Conservation (phyloP, 2,888 invertebrate genomes). For the Drosophila peninsularis region DNA sequence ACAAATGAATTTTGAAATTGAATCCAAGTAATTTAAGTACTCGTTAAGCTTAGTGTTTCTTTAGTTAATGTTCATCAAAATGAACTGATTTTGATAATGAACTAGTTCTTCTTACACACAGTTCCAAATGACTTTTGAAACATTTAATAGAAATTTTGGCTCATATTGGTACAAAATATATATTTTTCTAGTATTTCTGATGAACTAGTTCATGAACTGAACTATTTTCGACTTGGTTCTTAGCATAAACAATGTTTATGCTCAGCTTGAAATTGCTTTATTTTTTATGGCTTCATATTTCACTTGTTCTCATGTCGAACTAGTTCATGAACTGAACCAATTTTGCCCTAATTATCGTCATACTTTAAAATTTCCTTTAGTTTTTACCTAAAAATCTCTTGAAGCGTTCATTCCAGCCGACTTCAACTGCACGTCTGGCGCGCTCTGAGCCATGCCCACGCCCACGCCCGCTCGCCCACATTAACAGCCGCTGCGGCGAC, state of each 20-base stretch:
- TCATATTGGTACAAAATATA: not conserved
- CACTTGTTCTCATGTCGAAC: not conserved
- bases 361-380: not conserved
- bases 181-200: not conserved
- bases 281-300: not conserved
- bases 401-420: not conserved
- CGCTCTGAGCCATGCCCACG: conserved; percentile 9
- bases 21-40: too few relatives aligned
- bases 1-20: too few relatives aligned
- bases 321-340: not conserved
- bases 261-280: not conserved
- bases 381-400: not conserved
- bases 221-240: not conserved
- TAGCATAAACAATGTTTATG: not conserved
- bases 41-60: too few relatives aligned
- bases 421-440: conserved; percentile 6
- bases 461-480: conserved; percentile 11
- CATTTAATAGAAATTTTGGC: not conserved
- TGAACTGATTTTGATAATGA: not conserved
- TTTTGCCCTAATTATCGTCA: not conserved
- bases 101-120: not conserved
- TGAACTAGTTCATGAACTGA: not conserved
- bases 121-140: too few relatives aligned
- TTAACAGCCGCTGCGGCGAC: conserved; percentile 20
- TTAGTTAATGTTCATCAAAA: too few relatives aligned